Percentiles rank a stretch among this genome's conserved stretches.
Conservation (phyloP, 2,888 invertebrate species). For the Mesodorylaimus sp. region DNA sequence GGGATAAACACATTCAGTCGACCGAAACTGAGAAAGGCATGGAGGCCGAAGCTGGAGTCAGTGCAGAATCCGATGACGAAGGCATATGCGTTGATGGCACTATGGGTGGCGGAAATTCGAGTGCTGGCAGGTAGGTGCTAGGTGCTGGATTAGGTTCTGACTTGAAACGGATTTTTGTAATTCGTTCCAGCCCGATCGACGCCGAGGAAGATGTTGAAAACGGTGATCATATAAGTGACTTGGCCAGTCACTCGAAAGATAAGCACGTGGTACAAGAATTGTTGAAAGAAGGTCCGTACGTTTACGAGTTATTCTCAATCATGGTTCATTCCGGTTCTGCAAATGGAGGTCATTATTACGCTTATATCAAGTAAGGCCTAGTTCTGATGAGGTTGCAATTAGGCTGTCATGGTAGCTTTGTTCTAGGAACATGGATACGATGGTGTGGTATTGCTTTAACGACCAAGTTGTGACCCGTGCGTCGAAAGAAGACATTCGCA, state of each 20-base stretch:
- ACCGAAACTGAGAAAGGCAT: not conserved
- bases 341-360: conserved; percentile 74
- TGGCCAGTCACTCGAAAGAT: too few species aligned
- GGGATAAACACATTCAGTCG: not conserved
- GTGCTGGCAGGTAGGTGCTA: not conserved
- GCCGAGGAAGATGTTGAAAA: conserved; percentile 5
- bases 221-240: conserved; percentile 2
- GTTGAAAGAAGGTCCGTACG: conserved; percentile 53
- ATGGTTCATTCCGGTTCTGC: conserved; percentile 82
- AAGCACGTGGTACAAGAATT: too few species aligned
- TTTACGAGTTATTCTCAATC: conserved; percentile 69
- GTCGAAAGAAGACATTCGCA: conserved; percentile 50
- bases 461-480: conserved; percentile 54
- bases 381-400: too few species aligned
- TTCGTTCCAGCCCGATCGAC: too few species aligned
- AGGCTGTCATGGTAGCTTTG: too few species aligned
- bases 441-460: conserved; percentile 69
- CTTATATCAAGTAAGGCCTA: conserved; percentile 61
- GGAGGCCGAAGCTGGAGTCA: not conserved
- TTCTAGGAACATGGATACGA: conserved; percentile 37
- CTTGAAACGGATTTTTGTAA: too few species aligned
- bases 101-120: not conserved
- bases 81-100: not conserved
- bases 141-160: too few species aligned
- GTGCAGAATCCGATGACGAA: not conserved